A percentile compares a stretch with the other conserved stretches of the same genome.
Conservation (phyloP, 2,797 vertebrate species). For the Sardinella longiceps region DNA sequence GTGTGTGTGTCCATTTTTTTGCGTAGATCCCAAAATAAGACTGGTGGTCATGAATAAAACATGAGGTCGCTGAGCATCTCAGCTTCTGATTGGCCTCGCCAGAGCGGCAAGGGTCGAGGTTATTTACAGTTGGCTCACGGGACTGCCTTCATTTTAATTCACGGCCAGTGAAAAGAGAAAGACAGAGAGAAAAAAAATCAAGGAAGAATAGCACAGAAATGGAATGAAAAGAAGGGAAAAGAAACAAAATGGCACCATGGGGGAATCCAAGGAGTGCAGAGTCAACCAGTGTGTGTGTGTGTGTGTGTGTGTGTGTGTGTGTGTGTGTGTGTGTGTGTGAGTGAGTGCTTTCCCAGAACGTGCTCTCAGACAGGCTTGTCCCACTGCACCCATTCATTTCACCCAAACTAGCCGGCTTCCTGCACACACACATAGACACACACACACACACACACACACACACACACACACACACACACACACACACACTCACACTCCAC, state of each 20-base stretch:
- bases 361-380: slow-evolving; percentile 41
- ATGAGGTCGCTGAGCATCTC: slow-evolving; percentile 27
- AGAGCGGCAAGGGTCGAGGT: slow-evolving; percentile 3
- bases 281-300: slow-evolving; percentile 35
- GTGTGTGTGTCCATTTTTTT: slow-evolving; percentile 18
- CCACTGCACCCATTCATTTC: slow-evolving; percentile 52
- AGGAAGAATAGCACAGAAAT: not conserved
- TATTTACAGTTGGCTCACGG: slow-evolving; percentile 44
- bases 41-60: slow-evolving; percentile 46
- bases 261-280: slow-evolving; percentile 35
- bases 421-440: slow-evolving; percentile 47
- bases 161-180: not conserved
- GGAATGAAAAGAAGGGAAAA: not conserved
- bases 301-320: no score
- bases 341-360: slow-evolving; percentile 45
- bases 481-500: not conserved
- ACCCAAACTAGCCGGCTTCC: slow-evolving; percentile 45
- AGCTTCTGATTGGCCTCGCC: slow-evolving; percentile 34
- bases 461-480: not conserved
- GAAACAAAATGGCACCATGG: slow-evolving; percentile 31
- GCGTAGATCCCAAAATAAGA: slow-evolving; percentile 45
- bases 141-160: slow-evolving; percentile 23
- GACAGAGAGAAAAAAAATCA: not conserved
- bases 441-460: slow-evolving; percentile 30
- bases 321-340: no score